Evolutionary conservation across 1,140 invertebrate genomes (phyloP).

Genomic region (Drosophila gunungcola): DNA sequence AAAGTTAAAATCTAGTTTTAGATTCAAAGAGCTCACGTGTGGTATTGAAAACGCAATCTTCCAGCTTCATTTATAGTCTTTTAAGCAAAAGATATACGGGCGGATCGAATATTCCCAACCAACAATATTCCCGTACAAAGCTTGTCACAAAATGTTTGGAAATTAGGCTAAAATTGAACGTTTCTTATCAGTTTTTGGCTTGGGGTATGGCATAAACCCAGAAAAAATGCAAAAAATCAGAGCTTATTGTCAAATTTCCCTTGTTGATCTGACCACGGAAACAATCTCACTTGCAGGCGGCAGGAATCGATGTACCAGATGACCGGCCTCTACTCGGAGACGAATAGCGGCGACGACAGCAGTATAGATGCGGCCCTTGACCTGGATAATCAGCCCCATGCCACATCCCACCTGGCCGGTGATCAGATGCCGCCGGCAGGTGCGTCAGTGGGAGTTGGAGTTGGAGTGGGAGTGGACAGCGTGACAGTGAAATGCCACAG

Average conservation of each 20-base stretch:
- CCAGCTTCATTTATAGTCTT: not conserved
- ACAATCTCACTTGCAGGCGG: slow-evolving; percentile 85
- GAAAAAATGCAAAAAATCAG: slow-evolving; percentile 27
- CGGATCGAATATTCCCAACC: not conserved
- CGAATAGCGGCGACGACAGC: slow-evolving; percentile 86
- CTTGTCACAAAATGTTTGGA: slow-evolving; percentile 17
- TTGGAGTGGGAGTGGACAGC: slow-evolving; percentile 20
- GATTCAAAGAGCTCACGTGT: not conserved
- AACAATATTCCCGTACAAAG: slow-evolving; percentile 10
- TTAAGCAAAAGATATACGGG: no score
- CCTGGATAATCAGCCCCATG: slow-evolving; percentile 13
- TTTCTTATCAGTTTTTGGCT: slow-evolving; percentile 9
- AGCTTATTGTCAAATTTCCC: slow-evolving; percentile 14
- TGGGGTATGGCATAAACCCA: slow-evolving; percentile 29
- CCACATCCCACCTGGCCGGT: slow-evolving; percentile 5
- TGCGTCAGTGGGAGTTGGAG: not conserved
- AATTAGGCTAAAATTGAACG: slow-evolving; percentile 14
- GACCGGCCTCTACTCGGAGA: slow-evolving; percentile 93
- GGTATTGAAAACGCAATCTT: not conserved
- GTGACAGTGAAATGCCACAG: slow-evolving; percentile 89
- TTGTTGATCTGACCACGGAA: slow-evolving; percentile 29
- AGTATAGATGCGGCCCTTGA: slow-evolving; percentile 84
- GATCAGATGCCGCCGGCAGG: slow-evolving; percentile 12
- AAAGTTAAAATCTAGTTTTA: not conserved
- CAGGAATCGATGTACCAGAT: slow-evolving; percentile 95